phyloP scores from a whole-genome alignment of 2,888 invertebrate genomes.

The Calephelis perditalis region DNA sequence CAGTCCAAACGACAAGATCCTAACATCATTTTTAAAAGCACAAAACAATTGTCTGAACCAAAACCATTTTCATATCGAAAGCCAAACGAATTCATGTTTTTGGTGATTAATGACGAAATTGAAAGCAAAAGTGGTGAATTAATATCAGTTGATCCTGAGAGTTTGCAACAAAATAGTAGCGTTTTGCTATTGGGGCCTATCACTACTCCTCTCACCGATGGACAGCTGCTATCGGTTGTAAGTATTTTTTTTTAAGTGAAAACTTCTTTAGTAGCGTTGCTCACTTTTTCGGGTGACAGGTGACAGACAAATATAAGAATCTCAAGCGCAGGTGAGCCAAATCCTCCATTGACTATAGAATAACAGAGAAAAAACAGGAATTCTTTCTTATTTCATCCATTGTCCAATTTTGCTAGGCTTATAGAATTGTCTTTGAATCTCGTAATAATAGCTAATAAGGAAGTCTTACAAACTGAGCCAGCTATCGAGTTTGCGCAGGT shows the following conservation, averaged over 20 bases:
- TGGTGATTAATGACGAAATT: slow-evolving; percentile 65
- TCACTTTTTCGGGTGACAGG: no score
- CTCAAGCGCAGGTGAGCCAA: no score
- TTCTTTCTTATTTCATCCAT: not conserved
- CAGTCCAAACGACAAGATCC: slow-evolving; percentile 31
- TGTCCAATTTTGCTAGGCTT: not conserved
- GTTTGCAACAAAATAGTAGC: slow-evolving; percentile 57
- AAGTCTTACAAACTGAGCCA: slow-evolving; percentile 3
- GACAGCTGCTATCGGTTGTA: slow-evolving; percentile 58
- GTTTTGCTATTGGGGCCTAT: slow-evolving; percentile 65
- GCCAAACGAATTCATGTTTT: slow-evolving; percentile 55
- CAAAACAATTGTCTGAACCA: slow-evolving; percentile 24
- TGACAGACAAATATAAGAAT: no score
- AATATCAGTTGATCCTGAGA: slow-evolving; percentile 62
- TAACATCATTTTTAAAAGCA: slow-evolving; percentile 28
- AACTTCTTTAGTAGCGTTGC: no score
- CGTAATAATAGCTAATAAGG: slow-evolving; percentile 17
- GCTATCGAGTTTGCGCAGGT: slow-evolving; percentile 19
- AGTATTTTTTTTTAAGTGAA: slow-evolving; percentile 29
- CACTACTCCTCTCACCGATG: slow-evolving; percentile 48
- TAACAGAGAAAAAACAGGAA: no score
- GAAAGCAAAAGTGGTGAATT: slow-evolving; percentile 53
- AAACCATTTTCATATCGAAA: slow-evolving; percentile 11
- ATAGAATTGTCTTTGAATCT: slow-evolving; percentile 7
- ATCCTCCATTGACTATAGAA: no score